Evolutionary conservation across 2,888 invertebrate species (phyloP).

Genomic region (Hydrotaea cyrtoneurina): DNA sequence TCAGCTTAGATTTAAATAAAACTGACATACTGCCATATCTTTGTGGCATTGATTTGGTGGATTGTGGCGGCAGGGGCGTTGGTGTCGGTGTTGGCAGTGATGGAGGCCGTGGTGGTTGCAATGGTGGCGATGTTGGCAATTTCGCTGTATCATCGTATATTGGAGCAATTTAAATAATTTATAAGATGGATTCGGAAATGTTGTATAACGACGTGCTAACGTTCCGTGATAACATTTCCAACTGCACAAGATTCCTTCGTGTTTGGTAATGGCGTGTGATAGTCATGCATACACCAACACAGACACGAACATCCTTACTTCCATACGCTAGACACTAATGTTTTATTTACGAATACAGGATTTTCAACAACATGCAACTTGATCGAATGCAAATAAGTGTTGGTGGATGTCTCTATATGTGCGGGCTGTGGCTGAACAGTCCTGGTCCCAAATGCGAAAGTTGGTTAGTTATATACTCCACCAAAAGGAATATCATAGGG

Average conservation of each 20-base stretch:
- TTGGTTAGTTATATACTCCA: neutral
- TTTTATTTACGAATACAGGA: constrained; percentile 59
- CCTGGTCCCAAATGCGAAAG: neutral
- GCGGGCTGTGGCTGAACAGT: neutral
- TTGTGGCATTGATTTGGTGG: constrained; percentile 6
- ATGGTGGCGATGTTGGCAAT: neutral
- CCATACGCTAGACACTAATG: constrained; percentile 34
- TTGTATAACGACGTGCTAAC: constrained; percentile 47
- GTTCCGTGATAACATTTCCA: constrained; percentile 14
- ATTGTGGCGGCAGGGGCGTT: neutral
- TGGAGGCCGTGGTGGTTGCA: too few relatives aligned
- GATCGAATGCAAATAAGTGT: neutral
- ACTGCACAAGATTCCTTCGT: neutral
- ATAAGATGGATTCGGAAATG: constrained; percentile 47
- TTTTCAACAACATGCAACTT: constrained; percentile 42
- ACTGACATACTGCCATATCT: constrained; percentile 2
- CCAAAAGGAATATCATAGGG: too few relatives aligned
- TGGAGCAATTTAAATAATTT: constrained; percentile 55
- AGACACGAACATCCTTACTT: neutral
- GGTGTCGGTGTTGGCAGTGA: neutral
- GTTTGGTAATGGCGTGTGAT: neutral
- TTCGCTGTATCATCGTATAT: neutral
- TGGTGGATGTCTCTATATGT: neutral
- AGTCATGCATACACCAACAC: neutral
- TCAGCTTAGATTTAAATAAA: constrained; percentile 6